These are phyloP conservation scores for Eidolon helvum DNA, from an alignment of 2,113 vertebrate species.

Conservation along the genomic window DNA sequence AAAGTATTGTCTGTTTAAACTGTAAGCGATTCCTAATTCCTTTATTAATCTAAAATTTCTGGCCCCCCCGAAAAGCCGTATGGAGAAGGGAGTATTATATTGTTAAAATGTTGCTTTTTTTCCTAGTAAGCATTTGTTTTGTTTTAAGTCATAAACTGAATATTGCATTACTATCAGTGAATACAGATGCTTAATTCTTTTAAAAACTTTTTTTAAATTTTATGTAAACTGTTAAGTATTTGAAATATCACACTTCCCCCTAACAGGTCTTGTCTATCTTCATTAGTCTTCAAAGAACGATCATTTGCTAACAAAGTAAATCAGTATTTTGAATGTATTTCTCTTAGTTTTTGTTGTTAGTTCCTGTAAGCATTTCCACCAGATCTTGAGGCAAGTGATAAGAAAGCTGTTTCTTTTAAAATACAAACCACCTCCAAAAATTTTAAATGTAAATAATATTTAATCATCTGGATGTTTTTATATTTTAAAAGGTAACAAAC, in stretches of 20 bases:
- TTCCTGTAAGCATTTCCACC: constrained; percentile 77
- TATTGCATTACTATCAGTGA: constrained; percentile 76
- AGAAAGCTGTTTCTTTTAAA: constrained; percentile 68
- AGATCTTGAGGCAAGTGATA: constrained; percentile 62
- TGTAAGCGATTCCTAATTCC: no score
- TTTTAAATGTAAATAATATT: constrained; percentile 69
- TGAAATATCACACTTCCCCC: constrained; percentile 62
- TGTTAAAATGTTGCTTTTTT: neutral
- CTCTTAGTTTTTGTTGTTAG: constrained; percentile 75
- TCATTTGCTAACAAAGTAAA: constrained; percentile 78
- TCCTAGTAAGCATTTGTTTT: constrained; percentile 64
- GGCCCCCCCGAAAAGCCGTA: no score
- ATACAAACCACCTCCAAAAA: constrained; percentile 77
- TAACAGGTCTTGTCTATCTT: constrained; percentile 70
- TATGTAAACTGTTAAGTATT: constrained; percentile 78
- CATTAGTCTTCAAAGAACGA: constrained; percentile 79
- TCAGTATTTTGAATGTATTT: constrained; percentile 81
- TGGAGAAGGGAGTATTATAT: no score
- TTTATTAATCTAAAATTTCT: no score
- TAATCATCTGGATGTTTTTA: constrained; percentile 75
- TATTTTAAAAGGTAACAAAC: constrained; percentile 80
- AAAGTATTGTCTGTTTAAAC: no score
- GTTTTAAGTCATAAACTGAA: constrained; percentile 71
- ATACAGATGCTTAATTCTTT: constrained; percentile 79
- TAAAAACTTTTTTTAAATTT: constrained; percentile 62